Conservation (phyloP, 2,113 vertebrate species). For the Scortum barcoo region DNA sequence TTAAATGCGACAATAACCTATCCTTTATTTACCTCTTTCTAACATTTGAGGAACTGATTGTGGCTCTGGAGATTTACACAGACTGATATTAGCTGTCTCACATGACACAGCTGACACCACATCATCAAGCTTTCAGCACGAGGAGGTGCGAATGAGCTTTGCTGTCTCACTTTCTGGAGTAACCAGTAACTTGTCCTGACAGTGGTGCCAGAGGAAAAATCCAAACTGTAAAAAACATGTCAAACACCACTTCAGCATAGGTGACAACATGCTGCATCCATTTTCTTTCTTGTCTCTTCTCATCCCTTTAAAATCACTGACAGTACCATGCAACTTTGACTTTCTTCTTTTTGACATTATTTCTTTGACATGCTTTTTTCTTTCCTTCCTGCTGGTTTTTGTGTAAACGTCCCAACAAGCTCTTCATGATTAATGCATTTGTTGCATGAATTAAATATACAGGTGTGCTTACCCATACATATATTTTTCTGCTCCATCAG, state of each 20-base stretch:
- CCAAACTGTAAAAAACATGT: neutral
- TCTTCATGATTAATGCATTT: neutral
- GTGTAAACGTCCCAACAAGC: neutral
- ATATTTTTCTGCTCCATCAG: conserved; percentile 51
- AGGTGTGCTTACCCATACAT: neutral
- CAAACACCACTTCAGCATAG: neutral
- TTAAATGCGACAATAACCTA: too few relatives aligned
- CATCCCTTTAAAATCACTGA: neutral
- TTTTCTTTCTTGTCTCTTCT: neutral
- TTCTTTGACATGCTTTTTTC: neutral
- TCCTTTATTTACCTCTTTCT: too few relatives aligned
- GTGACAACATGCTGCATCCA: neutral
- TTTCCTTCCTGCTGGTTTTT: neutral
- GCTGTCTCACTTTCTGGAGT: too few relatives aligned
- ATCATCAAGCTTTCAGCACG: too few relatives aligned
- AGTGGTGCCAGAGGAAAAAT: neutral
- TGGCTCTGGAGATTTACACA: too few relatives aligned
- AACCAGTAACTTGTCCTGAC: too few relatives aligned
- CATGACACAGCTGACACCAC: too few relatives aligned
- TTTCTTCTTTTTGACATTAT: neutral
- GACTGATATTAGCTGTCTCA: too few relatives aligned
- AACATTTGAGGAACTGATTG: too few relatives aligned
- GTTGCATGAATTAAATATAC: neutral
- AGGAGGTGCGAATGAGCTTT: too few relatives aligned
- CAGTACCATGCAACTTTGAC: neutral